These are phyloP conservation scores for Himalopsyche anomala DNA, from an alignment of 2,888 invertebrate species.

Conservation along the genomic window DNA sequence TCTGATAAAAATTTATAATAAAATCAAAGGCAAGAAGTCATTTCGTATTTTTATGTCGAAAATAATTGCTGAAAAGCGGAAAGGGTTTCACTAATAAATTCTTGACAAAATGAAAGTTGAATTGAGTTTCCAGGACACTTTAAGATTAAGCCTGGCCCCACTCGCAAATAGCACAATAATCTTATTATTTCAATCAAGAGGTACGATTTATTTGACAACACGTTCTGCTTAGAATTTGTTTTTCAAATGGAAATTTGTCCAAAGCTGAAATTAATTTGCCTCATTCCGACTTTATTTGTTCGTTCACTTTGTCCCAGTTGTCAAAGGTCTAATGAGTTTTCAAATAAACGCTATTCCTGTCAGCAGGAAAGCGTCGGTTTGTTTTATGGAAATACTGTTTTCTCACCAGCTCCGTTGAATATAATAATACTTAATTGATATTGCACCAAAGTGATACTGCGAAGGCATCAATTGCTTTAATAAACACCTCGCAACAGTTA, in stretches of 20 bases:
- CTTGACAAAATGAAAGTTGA: constrained; percentile 19
- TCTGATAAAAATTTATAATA: too few relatives aligned
- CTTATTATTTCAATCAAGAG: constrained; percentile 24
- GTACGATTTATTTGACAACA: constrained; percentile 31
- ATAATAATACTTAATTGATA: background rate
- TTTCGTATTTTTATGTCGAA: too few relatives aligned
- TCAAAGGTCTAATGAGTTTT: constrained; percentile 34
- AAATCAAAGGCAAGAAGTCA: too few relatives aligned
- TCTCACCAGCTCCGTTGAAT: background rate
- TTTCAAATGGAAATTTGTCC: constrained; percentile 22
- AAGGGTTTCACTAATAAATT: background rate
- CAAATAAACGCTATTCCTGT: constrained; percentile 3
- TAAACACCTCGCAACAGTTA: too few relatives aligned
- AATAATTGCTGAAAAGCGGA: too few relatives aligned
- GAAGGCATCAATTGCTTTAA: too few relatives aligned
- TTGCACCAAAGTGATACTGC: too few relatives aligned
- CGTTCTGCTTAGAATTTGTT: background rate
- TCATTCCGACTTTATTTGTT: constrained; percentile 1
- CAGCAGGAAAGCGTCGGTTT: background rate
- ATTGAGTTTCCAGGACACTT: constrained; percentile 27
- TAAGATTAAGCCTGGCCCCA: too few relatives aligned
- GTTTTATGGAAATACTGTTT: background rate
- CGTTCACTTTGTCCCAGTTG: constrained; percentile 5
- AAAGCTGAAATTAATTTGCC: constrained; percentile 26
- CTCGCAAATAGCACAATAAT: constrained; percentile 9